A percentile compares a stretch with the other conserved stretches of the same genome.
Conservation (phyloP, 2,888 invertebrate species). For the Pegoplata infirma region DNA sequence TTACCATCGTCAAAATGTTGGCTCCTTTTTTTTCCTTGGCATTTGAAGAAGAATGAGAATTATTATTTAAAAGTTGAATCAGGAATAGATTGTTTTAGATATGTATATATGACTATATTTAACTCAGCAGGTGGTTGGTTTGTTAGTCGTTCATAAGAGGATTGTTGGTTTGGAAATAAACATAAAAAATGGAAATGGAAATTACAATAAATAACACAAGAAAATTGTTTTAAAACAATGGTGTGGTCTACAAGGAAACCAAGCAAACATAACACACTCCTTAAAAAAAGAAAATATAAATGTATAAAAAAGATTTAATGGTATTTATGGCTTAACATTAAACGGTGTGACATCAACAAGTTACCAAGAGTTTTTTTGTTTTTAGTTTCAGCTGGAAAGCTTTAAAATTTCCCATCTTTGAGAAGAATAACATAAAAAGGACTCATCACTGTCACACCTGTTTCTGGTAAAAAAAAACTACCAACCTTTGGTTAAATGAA, state of each 20-base stretch:
- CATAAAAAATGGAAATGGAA: constrained; percentile 33
- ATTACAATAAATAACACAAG: constrained; percentile 36
- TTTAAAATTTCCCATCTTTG: constrained; percentile 1
- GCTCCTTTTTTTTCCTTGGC: neutral
- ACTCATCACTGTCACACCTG: constrained; percentile 47
- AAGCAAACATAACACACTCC: constrained; percentile 12
- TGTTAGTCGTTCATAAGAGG: neutral
- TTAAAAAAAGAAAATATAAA: constrained; percentile 12
- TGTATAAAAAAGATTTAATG: constrained; percentile 30
- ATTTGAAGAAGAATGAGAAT: neutral
- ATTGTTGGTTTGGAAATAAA: constrained; percentile 5
- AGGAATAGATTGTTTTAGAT: neutral
- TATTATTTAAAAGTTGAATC: neutral
- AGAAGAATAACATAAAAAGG: neutral
- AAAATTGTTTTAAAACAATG: constrained; percentile 32
- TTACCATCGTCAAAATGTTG: neutral
- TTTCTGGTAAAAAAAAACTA: constrained; percentile 7
- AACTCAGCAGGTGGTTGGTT: constrained; percentile 35
- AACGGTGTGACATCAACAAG: constrained; percentile 48
- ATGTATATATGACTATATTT: constrained; percentile 31
- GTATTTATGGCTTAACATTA: constrained; percentile 44
- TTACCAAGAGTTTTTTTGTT: constrained; percentile 23
- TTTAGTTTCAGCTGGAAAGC: neutral
- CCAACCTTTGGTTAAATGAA: neutral
- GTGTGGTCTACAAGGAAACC: constrained; percentile 13